phyloP scores from a whole-genome alignment of 2,888 invertebrate genomes.

The Rhabditoides inermis region DNA sequence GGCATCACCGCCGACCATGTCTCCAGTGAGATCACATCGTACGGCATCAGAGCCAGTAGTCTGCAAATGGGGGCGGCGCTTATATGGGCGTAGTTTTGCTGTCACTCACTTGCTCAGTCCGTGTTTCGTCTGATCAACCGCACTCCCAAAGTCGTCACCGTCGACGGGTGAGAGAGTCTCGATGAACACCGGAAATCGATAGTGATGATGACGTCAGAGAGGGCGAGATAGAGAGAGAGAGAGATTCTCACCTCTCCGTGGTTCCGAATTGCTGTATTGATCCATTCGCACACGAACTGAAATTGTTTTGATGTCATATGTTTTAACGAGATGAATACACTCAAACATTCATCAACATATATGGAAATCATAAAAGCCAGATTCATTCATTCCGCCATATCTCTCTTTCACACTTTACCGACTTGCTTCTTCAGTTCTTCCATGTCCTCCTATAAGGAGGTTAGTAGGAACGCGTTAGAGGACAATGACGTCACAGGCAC shows the following conservation, averaged over 20 bases:
- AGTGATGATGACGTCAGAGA: too few species aligned
- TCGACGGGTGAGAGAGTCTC: constrained; percentile 90
- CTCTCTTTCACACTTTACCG: not conserved
- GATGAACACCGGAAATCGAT: too few species aligned
- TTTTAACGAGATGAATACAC: too few species aligned
- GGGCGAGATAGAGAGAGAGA: too few species aligned
- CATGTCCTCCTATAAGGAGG: too few species aligned
- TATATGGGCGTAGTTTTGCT: too few species aligned
- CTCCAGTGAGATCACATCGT: constrained; percentile 76
- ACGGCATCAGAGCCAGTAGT: constrained; percentile 88
- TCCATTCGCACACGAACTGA: constrained; percentile 80
- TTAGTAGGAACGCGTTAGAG: not conserved
- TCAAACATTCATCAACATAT: too few species aligned
- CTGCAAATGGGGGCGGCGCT: too few species aligned
- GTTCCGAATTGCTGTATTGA: constrained; percentile 71
- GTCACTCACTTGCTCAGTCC: constrained; percentile 58
- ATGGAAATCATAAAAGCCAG: not conserved
- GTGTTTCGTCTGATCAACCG: constrained; percentile 78
- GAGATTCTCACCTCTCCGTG: constrained; percentile 82
- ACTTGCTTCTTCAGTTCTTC: too few species aligned
- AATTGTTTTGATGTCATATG: constrained; percentile 19
- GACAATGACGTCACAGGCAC: not conserved
- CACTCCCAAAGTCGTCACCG: constrained; percentile 62
- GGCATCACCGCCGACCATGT: constrained; percentile 96
- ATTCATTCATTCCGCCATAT: not conserved